Conservation (phyloP, 2,113 vertebrate species). For the Brachionichthys hirsutus region DNA sequence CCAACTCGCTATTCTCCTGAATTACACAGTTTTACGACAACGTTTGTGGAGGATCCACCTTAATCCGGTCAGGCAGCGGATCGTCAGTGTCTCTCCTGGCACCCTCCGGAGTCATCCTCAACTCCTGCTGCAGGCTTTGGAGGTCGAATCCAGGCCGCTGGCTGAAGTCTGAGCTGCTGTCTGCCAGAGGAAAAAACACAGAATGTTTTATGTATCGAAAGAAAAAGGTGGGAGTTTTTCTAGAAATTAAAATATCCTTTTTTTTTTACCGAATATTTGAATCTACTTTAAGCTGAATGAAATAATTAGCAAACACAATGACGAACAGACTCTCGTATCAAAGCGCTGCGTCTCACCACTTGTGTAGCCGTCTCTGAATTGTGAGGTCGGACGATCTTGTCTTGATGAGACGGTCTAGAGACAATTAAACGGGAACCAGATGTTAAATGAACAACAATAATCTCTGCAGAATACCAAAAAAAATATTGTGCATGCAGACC, state of each 20-base stretch:
- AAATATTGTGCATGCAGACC: too few species aligned
- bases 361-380: slow-evolving; percentile 85
- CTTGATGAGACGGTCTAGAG: slow-evolving; percentile 75
- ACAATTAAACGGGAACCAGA: too few species aligned
- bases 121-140: slow-evolving; percentile 78
- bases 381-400: slow-evolving; percentile 67
- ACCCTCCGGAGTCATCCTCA: slow-evolving; percentile 81
- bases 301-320: too few species aligned
- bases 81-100: slow-evolving; percentile 83
- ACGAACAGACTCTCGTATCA: background rate
- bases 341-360: slow-evolving; percentile 81
- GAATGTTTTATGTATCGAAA: too few species aligned
- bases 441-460: too few species aligned
- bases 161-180: slow-evolving; percentile 91
- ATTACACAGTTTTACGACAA: too few species aligned
- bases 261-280: too few species aligned
- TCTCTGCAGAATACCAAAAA: too few species aligned
- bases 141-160: slow-evolving; percentile 80
- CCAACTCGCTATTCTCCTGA: too few species aligned
- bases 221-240: too few species aligned
- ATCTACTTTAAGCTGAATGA: too few species aligned
- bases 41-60: slow-evolving; percentile 72
- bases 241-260: too few species aligned
- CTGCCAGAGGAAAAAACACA: slow-evolving; percentile 58
- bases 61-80: slow-evolving; percentile 87